These are phyloP conservation scores for Nymphicus hollandicus DNA, from an alignment of 2,113 vertebrate species.

Conservation along the genomic window DNA sequence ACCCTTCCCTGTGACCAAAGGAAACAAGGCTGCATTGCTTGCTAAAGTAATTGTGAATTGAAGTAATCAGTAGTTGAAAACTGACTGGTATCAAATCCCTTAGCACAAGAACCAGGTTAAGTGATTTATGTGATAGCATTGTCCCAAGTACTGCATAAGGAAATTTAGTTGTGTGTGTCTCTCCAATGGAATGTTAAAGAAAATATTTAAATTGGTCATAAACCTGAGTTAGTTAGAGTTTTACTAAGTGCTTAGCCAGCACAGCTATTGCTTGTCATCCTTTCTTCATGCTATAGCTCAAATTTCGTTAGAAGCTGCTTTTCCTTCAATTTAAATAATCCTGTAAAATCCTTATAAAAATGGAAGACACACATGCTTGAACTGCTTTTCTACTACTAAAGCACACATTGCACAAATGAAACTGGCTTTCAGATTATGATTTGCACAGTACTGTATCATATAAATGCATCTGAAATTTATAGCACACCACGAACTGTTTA, in stretches of 20 bases:
- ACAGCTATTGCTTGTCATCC: conserved; percentile 8
- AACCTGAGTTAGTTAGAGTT: background rate
- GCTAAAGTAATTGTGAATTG: background rate
- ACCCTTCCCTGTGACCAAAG: background rate
- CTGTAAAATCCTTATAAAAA: conserved; percentile 27
- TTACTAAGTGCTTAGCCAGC: background rate
- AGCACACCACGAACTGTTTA: background rate
- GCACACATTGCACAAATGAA: conserved; percentile 3
- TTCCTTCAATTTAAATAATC: conserved; percentile 36
- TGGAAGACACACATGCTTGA: background rate
- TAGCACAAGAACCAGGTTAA: background rate
- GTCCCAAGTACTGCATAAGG: background rate
- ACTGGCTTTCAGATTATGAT: conserved; percentile 46
- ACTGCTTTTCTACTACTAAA: conserved; percentile 32
- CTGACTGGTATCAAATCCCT: background rate
- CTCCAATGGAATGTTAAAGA: background rate
- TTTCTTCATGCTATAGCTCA: conserved; percentile 18
- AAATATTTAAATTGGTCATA: background rate
- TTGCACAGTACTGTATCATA: conserved; percentile 20
- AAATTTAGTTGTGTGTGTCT: background rate
- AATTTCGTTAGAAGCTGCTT: conserved; percentile 35
- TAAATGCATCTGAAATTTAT: conserved; percentile 60
- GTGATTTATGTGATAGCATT: background rate
- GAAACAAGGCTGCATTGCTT: background rate
- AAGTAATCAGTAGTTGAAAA: background rate